Base-by-base conservation (phyloP, 2,797 vertebrate species). In the Eulemur rubriventer region DNA sequence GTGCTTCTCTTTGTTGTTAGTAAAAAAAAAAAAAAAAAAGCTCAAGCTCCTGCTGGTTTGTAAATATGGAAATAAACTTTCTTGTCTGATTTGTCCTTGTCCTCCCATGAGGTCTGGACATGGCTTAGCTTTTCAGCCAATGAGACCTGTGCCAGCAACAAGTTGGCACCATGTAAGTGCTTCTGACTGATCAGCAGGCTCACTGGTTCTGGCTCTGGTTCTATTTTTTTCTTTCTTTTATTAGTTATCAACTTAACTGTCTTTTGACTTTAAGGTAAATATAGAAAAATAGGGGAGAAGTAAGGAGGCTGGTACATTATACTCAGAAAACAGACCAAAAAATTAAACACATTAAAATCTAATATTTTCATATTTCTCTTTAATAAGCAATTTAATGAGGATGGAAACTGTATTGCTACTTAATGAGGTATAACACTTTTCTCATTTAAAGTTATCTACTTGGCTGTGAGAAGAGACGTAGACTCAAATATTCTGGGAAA, bases 331-430 rank as follows among this genome's bases (percentile, higher is more conserved):
- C 41, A 81, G 78, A 89, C 2, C 20, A 70, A 30, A 93, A 93
- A 87, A 10, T 20, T 33, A 76, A 26, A 16, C 30, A 46, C 46
- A 79, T 93, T 70, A 35, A 35, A 96, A 90, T 81, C 83, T 81
- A 96, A 50, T 69, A 84, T 90, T 97, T 96, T 94, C 0, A 2
- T 59, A 88, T 13, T 95, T 97, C 10, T 94, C 80, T 80, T 82
- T 97, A 96, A 97, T 94, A 90, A 94, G 86, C 48, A 95, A 63
- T 75, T 96, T 97, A 98, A 94, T 89, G 75, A 96, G 82, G 72
- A 59, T 73, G 43, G 52, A 93, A 96, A 69, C 28, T n/a, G 6
- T 80, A 55, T 65, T 97, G 78, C 57, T 98, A 72, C 43, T 97
- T 97, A 96, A 97, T 96, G 94, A 67, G 17, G 55, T 96, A 38